Conservation (phyloP, 2,888 invertebrate species). For the Agonopterix heracliana region DNA sequence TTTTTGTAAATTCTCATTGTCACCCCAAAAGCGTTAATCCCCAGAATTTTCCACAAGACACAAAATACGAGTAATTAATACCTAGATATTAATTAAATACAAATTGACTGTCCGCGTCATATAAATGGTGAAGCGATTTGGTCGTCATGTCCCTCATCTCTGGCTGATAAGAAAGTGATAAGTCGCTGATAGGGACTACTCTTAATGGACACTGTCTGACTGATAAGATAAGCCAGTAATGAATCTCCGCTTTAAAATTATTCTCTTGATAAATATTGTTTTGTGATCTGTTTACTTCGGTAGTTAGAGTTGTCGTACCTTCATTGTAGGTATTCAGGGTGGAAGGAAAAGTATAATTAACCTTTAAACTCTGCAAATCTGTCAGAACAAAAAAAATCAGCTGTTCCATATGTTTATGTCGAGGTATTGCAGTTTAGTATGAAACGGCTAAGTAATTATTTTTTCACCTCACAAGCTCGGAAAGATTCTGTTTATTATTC, state of each 20-base stretch:
- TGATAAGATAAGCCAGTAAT: slow-evolving; percentile 57
- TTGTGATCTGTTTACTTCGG: neutral
- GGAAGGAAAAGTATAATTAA: no score
- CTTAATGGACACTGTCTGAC: slow-evolving; percentile 49
- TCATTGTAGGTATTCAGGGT: no score
- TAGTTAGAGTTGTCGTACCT: neutral
- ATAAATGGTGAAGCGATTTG: slow-evolving; percentile 38
- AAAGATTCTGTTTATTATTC: no score
- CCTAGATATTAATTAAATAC: slow-evolving; percentile 30
- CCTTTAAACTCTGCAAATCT: no score
- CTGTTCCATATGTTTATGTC: no score
- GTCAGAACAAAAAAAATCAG: no score
- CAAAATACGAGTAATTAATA: slow-evolving; percentile 12
- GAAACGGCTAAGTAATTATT: no score
- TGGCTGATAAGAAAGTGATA: slow-evolving; percentile 44
- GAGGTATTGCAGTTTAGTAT: no score
- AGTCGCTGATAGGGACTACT: slow-evolving; percentile 37
- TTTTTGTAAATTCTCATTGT: no score
- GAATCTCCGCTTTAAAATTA: slow-evolving; percentile 44
- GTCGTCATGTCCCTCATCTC: slow-evolving; percentile 42
- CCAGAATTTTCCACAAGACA: slow-evolving; percentile 13
- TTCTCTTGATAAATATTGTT: slow-evolving; percentile 24
- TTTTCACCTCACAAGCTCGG: no score
- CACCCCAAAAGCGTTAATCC: neutral
- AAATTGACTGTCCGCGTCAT: slow-evolving; percentile 38